Base-by-base conservation (phyloP, 2,888 invertebrate species). In the Hydropsyche betteni region DNA sequence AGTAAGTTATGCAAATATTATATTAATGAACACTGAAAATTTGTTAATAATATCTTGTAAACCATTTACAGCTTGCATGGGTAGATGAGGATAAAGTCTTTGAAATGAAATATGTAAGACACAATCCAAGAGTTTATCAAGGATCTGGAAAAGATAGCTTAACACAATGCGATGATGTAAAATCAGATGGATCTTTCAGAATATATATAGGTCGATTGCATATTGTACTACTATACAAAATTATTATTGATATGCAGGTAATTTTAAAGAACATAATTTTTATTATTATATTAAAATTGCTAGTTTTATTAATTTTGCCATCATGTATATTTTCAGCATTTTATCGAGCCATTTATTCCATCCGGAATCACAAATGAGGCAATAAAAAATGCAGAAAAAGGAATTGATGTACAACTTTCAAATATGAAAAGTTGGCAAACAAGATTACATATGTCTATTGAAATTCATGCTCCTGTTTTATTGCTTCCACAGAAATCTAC, bases 41-140 rank as follows among this genome's bases (percentile, higher is more conserved):
- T 44, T 4, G 44, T 44, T 44, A 6, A 44, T 24, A 44, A 44
- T 44, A 44, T 44, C 44, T 44, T 10, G 44, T 44, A 8, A 10
- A 44, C 10, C 10, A 44, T 44, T 44, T 44, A 1, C 82, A 93
- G 93, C 86, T 94, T 75, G 83, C 94, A 34, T 90, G 91, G 83
- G 91, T 93, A 0, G 94, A 94, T 79, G 94, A 94, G 81, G 94
- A 94, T 82, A 93, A 92, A 82, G 91, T 94, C 0, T 87, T 94
- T 78, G 94, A 94, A 81, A 84, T 94, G 69, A 94, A 94, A 83
- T 93, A 92, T 82, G 92, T 93, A 0, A 87, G 92, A 7, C 90
- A 92, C 16, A 91, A 91, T 51, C 88, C 91, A 7, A 86, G 86
- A 77, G 81, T 89, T 69, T 86, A 87, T 77, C 72, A 70, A 76